A percentile compares a stretch with the other conserved stretches of the same genome.
phyloP scores from a whole-genome alignment of 2,113 vertebrate genomes.

The Diadophis punctatus region DNA sequence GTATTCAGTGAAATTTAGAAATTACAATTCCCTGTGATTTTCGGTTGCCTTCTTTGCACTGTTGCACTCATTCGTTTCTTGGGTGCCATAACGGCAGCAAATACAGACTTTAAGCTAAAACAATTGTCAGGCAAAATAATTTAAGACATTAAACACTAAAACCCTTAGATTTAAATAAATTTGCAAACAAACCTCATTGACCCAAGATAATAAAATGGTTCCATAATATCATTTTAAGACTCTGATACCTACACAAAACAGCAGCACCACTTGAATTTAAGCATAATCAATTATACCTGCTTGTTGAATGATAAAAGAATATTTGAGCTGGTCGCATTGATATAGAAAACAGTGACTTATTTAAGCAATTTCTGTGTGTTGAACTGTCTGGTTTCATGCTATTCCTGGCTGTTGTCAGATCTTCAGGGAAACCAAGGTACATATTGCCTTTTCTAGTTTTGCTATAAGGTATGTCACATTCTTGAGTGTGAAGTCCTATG shows the following conservation, averaged over 20 bases:
- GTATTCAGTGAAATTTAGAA: slow-evolving; percentile 16
- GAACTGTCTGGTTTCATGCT: slow-evolving; percentile 2
- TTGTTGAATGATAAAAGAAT: slow-evolving; percentile 24
- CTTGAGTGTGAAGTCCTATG: slow-evolving; percentile 50
- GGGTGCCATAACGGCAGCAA: slow-evolving; percentile 1
- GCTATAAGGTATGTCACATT: slow-evolving; percentile 48
- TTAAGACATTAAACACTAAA: slow-evolving; percentile 18
- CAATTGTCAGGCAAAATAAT: neutral
- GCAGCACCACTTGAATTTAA: neutral
- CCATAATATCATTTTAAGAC: neutral
- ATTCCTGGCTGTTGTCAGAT: slow-evolving; percentile 27
- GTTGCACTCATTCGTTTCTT: slow-evolving; percentile 13
- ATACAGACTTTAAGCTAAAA: slow-evolving; percentile 6
- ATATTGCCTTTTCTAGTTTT: slow-evolving; percentile 36
- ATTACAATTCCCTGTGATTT: slow-evolving; percentile 9
- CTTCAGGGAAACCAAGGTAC: slow-evolving; percentile 28
- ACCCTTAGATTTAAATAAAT: slow-evolving; percentile 26
- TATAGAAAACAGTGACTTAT: slow-evolving; percentile 37
- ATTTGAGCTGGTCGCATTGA: slow-evolving; percentile 14
- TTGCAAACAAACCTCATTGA: no score
- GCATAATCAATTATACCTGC: neutral
- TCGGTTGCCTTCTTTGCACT: neutral
- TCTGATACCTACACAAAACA: neutral
- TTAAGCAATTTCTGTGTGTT: neutral
- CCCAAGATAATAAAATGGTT: neutral